Conservation (phyloP, 2,113 vertebrate species). For the Todiramphus chloris region DNA sequence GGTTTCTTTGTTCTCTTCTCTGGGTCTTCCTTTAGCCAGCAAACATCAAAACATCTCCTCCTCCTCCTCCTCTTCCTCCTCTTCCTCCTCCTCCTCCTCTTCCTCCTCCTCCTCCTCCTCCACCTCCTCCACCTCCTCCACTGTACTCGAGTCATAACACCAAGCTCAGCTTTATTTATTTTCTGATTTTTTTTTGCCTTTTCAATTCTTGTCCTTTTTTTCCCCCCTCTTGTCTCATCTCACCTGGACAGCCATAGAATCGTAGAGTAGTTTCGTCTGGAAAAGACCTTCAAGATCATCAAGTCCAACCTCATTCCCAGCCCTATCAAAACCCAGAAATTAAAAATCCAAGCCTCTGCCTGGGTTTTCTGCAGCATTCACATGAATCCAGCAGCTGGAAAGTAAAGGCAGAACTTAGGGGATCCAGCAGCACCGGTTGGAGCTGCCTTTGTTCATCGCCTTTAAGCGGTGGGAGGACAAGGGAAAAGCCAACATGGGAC, state of each 20-base stretch:
- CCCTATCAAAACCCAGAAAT: background rate
- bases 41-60: background rate
- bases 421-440: background rate
- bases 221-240: background rate
- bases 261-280: too few relatives aligned
- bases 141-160: fast-evolving
- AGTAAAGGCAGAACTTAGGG: background rate
- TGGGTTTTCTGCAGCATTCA: background rate
- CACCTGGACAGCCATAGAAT: background rate
- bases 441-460: background rate
- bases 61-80: background rate
- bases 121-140: background rate
- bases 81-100: background rate
- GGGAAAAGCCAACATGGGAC: background rate
- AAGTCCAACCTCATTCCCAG: too few relatives aligned
- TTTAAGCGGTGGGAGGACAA: background rate
- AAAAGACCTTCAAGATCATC: too few relatives aligned
- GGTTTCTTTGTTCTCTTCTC: background rate
- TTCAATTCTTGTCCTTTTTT: background rate
- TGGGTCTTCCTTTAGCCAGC: background rate
- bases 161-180: background rate
- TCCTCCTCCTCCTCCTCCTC: background rate
- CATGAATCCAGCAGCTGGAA: background rate
- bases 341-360: background rate
- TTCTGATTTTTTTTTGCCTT: background rate